phyloP scores from a whole-genome alignment of 1,140 invertebrate genomes.

The Semibalanus balanoides region DNA sequence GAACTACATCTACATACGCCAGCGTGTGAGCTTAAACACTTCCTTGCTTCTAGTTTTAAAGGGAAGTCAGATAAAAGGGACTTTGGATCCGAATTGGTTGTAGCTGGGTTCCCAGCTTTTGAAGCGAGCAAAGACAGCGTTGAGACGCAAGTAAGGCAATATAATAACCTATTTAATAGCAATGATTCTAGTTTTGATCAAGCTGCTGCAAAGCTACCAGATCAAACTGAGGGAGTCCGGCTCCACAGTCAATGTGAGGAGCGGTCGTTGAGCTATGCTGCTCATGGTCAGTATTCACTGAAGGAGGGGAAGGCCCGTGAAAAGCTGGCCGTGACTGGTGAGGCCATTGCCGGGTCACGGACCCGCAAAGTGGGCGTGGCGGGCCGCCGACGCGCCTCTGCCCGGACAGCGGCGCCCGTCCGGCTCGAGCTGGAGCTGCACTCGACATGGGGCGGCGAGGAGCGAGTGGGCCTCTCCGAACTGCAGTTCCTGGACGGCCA shows the following conservation, averaged over 20 bases:
- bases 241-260: too few relatives aligned
- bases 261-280: too few relatives aligned
- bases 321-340: background rate
- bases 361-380: background rate
- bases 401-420: background rate
- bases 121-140: background rate
- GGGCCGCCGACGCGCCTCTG: background rate
- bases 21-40: too few relatives aligned
- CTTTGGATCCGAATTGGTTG: too few relatives aligned
- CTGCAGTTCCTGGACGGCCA: background rate
- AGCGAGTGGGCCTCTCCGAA: background rate
- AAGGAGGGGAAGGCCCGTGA: background rate
- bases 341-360: background rate
- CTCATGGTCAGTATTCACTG: background rate
- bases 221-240: background rate
- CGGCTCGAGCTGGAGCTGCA: background rate
- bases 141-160: background rate
- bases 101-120: background rate
- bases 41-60: too few relatives aligned
- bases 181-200: background rate
- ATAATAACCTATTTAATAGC: background rate
- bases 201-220: background rate
- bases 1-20: too few relatives aligned
- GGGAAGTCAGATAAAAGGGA: too few relatives aligned
- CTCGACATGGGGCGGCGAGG: background rate